phyloP scores from a whole-genome alignment of 2,888 invertebrate species.

The Aporophyla nigra region DNA sequence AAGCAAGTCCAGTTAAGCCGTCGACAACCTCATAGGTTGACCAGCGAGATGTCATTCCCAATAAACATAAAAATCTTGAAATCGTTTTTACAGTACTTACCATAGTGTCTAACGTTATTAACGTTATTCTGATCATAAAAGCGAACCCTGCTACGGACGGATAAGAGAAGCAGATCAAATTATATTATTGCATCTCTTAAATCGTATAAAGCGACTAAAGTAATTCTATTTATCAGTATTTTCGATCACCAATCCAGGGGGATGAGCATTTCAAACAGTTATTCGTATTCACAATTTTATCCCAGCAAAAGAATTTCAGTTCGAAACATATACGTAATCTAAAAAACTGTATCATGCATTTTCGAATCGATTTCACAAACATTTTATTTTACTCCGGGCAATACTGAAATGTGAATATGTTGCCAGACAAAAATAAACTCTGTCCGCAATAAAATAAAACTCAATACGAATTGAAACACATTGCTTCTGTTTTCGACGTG shows the following conservation, averaged over 20 bases:
- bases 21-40: no score
- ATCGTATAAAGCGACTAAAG: constrained; percentile 10
- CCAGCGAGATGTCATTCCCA: no score
- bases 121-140: neutral
- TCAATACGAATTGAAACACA: constrained; percentile 40
- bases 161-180: constrained; percentile 4
- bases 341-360: constrained; percentile 61
- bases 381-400: constrained; percentile 65
- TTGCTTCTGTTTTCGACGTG: constrained; percentile 65
- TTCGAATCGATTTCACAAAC: constrained; percentile 63
- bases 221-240: constrained; percentile 32
- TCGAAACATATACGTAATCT: constrained; percentile 45
- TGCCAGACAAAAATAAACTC: constrained; percentile 48
- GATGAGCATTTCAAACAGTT: constrained; percentile 37
- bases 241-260: constrained; percentile 18
- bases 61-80: no score
- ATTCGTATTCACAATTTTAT: constrained; percentile 45
- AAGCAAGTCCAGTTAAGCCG: no score
- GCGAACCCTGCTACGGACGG: neutral
- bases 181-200: constrained; percentile 9
- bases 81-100: neutral
- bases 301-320: constrained; percentile 31
- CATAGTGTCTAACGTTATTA: neutral
- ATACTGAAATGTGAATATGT: constrained; percentile 51
- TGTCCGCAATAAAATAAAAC: constrained; percentile 36